These are phyloP conservation scores for Psophia crepitans DNA, from an alignment of 2,113 vertebrate species.

Conservation along the genomic window DNA sequence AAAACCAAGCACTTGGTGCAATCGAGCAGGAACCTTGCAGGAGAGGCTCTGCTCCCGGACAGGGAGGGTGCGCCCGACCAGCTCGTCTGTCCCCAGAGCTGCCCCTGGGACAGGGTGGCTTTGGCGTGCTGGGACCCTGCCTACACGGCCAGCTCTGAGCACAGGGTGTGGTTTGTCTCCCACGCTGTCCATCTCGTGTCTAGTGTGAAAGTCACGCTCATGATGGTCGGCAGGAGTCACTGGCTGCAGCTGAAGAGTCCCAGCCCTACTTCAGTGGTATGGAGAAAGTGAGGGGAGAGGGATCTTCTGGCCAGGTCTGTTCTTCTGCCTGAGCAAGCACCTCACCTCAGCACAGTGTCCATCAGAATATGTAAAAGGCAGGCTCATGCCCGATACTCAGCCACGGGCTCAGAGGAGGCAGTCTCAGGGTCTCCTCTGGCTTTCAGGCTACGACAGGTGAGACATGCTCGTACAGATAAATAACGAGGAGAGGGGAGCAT, in stretches of 20 bases:
- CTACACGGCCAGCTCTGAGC: not conserved
- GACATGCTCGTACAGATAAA: not conserved
- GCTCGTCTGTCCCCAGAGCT: not conserved
- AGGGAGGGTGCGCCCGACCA: not conserved
- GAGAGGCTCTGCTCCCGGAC: not conserved
- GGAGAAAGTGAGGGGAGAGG: not conserved
- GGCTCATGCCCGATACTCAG: not conserved
- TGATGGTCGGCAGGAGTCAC: not conserved
- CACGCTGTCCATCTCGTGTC: rapidly evolving
- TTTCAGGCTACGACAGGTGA: not conserved
- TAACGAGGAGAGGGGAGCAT: not conserved
- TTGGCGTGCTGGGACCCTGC: not conserved
- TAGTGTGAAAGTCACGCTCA: not conserved
- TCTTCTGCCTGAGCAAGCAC: not conserved
- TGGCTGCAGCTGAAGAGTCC: not conserved
- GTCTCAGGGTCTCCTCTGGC: not conserved
- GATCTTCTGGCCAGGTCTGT: not conserved
- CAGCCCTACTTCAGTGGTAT: not conserved
- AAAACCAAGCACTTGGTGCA: rapidly evolving
- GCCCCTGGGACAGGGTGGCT: not conserved
- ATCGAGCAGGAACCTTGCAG: not conserved
- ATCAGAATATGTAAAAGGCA: not conserved
- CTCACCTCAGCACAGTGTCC: not conserved
- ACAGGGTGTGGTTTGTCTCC: no score
- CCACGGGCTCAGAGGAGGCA: not conserved